Conservation (phyloP, 2,888 invertebrate species). For the Caenorhabditis becei region DNA sequence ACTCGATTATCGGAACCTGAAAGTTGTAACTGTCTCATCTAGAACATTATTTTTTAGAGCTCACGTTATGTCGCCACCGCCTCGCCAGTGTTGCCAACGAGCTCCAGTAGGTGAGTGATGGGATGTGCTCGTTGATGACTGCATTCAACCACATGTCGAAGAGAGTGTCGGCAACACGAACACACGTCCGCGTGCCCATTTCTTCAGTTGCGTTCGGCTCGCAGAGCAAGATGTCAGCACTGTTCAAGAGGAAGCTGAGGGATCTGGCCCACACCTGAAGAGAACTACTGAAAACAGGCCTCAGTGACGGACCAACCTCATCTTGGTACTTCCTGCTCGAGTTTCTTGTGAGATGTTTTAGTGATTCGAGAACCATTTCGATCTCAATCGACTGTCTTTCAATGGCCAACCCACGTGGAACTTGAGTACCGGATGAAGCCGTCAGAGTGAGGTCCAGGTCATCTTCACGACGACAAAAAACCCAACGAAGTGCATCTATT, state of each 20-base stretch:
- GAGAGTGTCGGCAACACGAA: slow-evolving; percentile 75
- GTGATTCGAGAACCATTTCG: slow-evolving; percentile 65
- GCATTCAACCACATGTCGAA: slow-evolving; percentile 79
- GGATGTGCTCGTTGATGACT: slow-evolving; percentile 76
- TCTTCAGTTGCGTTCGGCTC: slow-evolving; percentile 75
- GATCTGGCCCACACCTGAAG: slow-evolving; percentile 79
- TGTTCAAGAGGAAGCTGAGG: slow-evolving; percentile 75
- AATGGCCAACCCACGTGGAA: slow-evolving; percentile 64
- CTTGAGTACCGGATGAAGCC: slow-evolving; percentile 35
- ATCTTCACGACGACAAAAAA: slow-evolving; percentile 72
- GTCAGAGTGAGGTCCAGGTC: slow-evolving; percentile 38
- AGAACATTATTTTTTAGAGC: no score
- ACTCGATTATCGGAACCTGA: slow-evolving; percentile 78
- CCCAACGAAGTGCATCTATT: slow-evolving; percentile 75
- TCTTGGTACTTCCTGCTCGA: slow-evolving; percentile 70
- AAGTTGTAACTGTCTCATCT: no score
- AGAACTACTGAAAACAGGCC: no score
- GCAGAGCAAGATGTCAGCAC: slow-evolving; percentile 73
- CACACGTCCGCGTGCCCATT: slow-evolving; percentile 73
- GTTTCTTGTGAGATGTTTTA: slow-evolving; percentile 64
- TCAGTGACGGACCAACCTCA: slow-evolving; percentile 54
- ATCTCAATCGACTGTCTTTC: slow-evolving; percentile 70
- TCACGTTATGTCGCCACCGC: slow-evolving; percentile 77
- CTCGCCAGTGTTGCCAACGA: slow-evolving; percentile 71
- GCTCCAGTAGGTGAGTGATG: slow-evolving; percentile 79